Evolutionary conservation across 2,888 invertebrate species (phyloP).

Genomic region (Gnatocerus cornutus): DNA sequence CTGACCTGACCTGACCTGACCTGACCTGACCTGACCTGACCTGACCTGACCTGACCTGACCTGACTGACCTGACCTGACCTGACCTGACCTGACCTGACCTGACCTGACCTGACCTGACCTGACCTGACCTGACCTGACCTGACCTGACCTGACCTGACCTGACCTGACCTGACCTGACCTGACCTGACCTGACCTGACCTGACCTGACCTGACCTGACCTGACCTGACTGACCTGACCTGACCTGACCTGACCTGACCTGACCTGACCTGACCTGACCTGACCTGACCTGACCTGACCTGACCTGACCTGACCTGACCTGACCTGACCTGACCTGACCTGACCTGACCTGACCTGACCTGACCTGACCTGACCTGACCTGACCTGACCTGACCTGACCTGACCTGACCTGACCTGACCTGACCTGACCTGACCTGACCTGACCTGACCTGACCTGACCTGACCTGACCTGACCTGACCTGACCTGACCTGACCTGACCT

Average conservation of each 20-base stretch:
- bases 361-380: slow-evolving; percentile 30
- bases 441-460: slow-evolving; percentile 30
- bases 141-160: slow-evolving; percentile 30
- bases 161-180: slow-evolving; percentile 30
- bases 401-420: slow-evolving; percentile 30
- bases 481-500: slow-evolving; percentile 30
- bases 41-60: slow-evolving; percentile 24
- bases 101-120: slow-evolving; percentile 30
- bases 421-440: slow-evolving; percentile 30
- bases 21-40: slow-evolving; percentile 30
- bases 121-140: slow-evolving; percentile 30
- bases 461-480: slow-evolving; percentile 30
- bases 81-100: slow-evolving; percentile 30
- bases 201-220: slow-evolving; percentile 30
- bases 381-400: slow-evolving; percentile 30
- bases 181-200: slow-evolving; percentile 30
- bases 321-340: slow-evolving; percentile 30
- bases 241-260: slow-evolving; percentile 30
- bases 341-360: slow-evolving; percentile 30
- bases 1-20: slow-evolving; percentile 30
- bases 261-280: slow-evolving; percentile 30
- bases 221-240: slow-evolving; percentile 30
- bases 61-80: slow-evolving; percentile 25
- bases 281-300: slow-evolving; percentile 30
- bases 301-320: slow-evolving; percentile 30